Percentiles rank a stretch among this genome's conserved stretches.
These are phyloP conservation scores for Polypedilum pembai DNA, from an alignment of 1,140 invertebrate genomes.

Conservation along the genomic window DNA sequence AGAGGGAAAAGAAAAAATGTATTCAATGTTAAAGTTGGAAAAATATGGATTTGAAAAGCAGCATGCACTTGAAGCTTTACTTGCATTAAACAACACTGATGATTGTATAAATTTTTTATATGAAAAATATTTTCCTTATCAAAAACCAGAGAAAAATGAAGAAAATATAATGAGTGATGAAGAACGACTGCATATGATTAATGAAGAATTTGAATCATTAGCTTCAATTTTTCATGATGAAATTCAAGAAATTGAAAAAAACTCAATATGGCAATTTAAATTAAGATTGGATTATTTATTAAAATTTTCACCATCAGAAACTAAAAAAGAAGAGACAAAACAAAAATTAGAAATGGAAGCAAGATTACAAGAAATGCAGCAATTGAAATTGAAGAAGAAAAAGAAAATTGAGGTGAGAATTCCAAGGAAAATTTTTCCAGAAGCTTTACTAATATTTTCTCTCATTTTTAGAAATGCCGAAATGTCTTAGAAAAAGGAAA, in stretches of 20 bases:
- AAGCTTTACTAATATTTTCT: too few relatives aligned
- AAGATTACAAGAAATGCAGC: conserved; percentile 33
- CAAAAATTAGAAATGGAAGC: conserved; percentile 35
- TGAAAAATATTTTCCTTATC: conserved; percentile 55
- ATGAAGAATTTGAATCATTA: conserved; percentile 61
- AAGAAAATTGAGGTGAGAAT: conserved; percentile 39
- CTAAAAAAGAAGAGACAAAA: conserved; percentile 46
- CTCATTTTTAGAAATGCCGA: conserved; percentile 53
- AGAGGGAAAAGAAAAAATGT: conserved; percentile 54
- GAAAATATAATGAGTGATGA: conserved; percentile 43
- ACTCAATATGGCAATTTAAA: conserved; percentile 57
- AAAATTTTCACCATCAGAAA: conserved; percentile 45
- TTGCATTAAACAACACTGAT: conserved; percentile 54
- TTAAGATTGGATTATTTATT: conserved; percentile 59
- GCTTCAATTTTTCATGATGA: conserved; percentile 63
- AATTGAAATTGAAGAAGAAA: conserved; percentile 35
- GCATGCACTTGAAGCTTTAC: conserved; percentile 65
- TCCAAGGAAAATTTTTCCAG: too few relatives aligned
- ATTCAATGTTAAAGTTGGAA: conserved; percentile 61
- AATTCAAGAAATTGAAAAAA: conserved; percentile 57
- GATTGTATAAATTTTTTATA: conserved; percentile 60
- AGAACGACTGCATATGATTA: conserved; percentile 54
- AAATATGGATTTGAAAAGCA: conserved; percentile 62
- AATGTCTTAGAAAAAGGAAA: conserved; percentile 54
- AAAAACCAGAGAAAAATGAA: conserved; percentile 30